Evolutionary conservation across 2,797 vertebrate species (phyloP).

Genomic region (Rhynchonycteris naso): DNA sequence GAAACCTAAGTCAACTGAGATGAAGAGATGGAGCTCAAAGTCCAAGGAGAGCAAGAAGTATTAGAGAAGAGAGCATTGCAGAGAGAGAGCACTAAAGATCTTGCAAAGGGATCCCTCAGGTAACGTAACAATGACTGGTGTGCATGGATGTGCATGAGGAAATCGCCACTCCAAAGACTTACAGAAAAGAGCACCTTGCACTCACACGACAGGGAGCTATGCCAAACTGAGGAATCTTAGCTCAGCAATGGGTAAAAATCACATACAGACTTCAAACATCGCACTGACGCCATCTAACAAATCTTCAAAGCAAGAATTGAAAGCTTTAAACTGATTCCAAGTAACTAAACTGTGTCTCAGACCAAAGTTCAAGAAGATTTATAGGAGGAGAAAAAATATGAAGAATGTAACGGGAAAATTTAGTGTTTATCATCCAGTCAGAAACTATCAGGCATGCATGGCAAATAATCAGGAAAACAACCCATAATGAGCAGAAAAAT

Average conservation of each 20-base stretch:
- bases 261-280: background rate
- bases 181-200: background rate
- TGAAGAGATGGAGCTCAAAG: background rate
- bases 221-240: background rate
- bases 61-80: background rate
- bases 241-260: background rate
- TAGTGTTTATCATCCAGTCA: background rate
- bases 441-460: conserved; percentile 14
- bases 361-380: conserved; percentile 14
- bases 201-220: background rate
- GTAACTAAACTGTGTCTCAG: background rate
- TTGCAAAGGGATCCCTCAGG: background rate
- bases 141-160: background rate
- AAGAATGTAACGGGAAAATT: conserved; percentile 2
- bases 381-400: background rate
- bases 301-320: background rate
- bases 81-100: background rate
- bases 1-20: background rate
- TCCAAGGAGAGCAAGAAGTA: background rate
- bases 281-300: conserved; percentile 31
- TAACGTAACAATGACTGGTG: background rate
- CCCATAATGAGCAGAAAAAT: background rate
- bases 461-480: conserved; percentile 19
- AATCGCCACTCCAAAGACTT: background rate
- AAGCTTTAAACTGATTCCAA: conserved; percentile 26